A percentile compares a stretch with the other conserved stretches of the same genome.
phyloP scores from a whole-genome alignment of 2,888 invertebrate genomes.

The Drosophila maculinotata region DNA sequence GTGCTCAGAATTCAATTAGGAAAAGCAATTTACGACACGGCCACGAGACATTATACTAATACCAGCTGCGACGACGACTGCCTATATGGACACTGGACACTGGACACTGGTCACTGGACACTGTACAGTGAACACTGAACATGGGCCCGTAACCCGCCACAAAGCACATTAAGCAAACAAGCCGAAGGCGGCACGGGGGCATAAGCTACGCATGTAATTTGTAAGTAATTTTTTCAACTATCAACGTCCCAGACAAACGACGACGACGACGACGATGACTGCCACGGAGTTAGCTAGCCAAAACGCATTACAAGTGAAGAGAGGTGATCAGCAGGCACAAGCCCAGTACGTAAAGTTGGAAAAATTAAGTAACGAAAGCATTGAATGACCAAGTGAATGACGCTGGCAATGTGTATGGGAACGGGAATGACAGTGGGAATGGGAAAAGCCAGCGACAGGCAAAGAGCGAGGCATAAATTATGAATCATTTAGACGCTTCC shows the following conservation, averaged over 20 bases:
- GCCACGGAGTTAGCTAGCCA: slow-evolving; percentile 63
- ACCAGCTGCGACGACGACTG: slow-evolving; percentile 45
- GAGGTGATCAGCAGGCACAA: slow-evolving; percentile 62
- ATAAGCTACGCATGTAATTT: slow-evolving; percentile 81
- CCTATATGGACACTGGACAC: slow-evolving; percentile 24
- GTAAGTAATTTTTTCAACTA: slow-evolving; percentile 81
- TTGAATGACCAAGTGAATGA: slow-evolving; percentile 65
- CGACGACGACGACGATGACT: slow-evolving; percentile 43
- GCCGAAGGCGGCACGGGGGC: slow-evolving; percentile 78
- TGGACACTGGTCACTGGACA: slow-evolving; percentile 16
- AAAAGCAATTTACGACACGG: slow-evolving; percentile 75
- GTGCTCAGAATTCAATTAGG: slow-evolving; percentile 78
- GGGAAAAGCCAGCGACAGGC: slow-evolving; percentile 37
- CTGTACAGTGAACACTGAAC: too few relatives aligned
- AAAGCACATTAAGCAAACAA: slow-evolving; percentile 76
- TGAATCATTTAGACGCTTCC: slow-evolving; percentile 83
- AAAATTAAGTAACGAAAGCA: slow-evolving; percentile 79
- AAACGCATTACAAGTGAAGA: slow-evolving; percentile 55
- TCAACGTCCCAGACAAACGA: slow-evolving; percentile 72
- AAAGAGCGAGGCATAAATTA: slow-evolving; percentile 76
- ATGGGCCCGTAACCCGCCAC: slow-evolving; percentile 56
- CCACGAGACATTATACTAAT: slow-evolving; percentile 75
- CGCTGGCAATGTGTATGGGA: slow-evolving; percentile 42
- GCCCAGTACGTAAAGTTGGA: slow-evolving; percentile 69
- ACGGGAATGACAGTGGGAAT: slow-evolving; percentile 28